These are phyloP conservation scores for Heterotis niloticus DNA, from an alignment of 2,113 vertebrate genomes.

Conservation along the genomic window DNA sequence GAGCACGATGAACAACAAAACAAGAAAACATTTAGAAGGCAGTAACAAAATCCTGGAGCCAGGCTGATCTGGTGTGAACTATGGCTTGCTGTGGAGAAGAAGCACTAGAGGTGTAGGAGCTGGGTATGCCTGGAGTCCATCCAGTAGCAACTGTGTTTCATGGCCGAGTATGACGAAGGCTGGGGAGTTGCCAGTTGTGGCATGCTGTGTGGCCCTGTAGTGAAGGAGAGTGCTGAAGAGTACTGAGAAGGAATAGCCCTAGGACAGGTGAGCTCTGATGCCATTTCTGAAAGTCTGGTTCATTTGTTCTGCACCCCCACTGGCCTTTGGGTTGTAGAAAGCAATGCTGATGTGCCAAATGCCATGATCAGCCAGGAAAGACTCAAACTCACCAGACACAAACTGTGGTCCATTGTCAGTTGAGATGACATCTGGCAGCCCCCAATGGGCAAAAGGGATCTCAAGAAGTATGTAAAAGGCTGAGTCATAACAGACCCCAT, in stretches of 20 bases:
- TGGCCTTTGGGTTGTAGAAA: conserved; percentile 1
- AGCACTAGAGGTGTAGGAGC: too few species aligned
- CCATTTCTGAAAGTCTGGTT: conserved; percentile 22
- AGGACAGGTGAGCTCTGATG: not conserved
- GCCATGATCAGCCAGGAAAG: not conserved
- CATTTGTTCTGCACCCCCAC: not conserved
- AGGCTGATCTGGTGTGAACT: too few species aligned
- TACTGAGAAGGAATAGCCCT: not conserved
- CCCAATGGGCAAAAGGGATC: not conserved
- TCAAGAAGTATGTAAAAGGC: not conserved
- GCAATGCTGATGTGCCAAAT: conserved; percentile 8
- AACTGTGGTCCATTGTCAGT: conserved; percentile 11
- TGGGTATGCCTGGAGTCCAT: not conserved
- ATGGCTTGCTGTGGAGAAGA: too few species aligned
- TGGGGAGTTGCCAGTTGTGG: conserved; percentile 6
- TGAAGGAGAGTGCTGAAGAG: conserved; percentile 15
- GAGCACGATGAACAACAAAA: too few species aligned
- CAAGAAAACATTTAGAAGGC: too few species aligned
- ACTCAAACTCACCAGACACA: not conserved
- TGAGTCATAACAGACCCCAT: not conserved
- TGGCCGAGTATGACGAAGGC: not conserved
- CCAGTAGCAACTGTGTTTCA: conserved; percentile 11
- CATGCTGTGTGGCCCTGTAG: conserved; percentile 5
- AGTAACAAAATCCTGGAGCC: too few species aligned
- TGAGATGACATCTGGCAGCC: not conserved